These are phyloP conservation scores for Phrixothrix hirtus DNA, from an alignment of 2,888 invertebrate species.

Conservation along the genomic window DNA sequence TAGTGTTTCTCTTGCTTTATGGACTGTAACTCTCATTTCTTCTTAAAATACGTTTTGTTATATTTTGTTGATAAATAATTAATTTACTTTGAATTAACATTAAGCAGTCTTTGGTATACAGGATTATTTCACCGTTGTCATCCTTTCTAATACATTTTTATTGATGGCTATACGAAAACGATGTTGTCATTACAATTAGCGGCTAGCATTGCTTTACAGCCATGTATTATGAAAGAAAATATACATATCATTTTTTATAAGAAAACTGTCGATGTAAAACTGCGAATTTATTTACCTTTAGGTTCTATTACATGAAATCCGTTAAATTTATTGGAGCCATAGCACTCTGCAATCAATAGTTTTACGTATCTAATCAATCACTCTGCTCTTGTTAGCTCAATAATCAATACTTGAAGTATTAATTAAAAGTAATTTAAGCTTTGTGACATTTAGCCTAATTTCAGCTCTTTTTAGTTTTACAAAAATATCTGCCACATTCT, in stretches of 20 bases:
- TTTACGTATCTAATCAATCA: not conserved
- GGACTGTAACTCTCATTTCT: too few species aligned
- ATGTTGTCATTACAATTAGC: not conserved
- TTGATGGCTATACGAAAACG: not conserved
- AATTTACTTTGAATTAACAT: too few species aligned
- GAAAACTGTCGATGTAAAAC: slow-evolving; percentile 17
- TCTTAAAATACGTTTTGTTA: too few species aligned
- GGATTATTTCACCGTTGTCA: not conserved
- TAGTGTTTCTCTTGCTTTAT: too few species aligned
- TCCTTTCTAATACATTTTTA: not conserved
- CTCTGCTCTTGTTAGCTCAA: not conserved
- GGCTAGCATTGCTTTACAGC: not conserved
- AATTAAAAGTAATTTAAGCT: not conserved
- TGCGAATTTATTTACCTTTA: slow-evolving; percentile 18
- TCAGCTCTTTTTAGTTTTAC: too few species aligned
- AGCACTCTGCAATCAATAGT: not conserved
- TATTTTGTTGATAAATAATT: too few species aligned
- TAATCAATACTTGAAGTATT: not conserved
- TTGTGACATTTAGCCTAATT: not conserved
- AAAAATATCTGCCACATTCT: too few species aligned
- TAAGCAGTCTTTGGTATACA: too few species aligned
- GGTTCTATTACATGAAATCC: slow-evolving; percentile 15
- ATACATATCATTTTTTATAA: slow-evolving; percentile 15
- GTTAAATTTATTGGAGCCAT: not conserved
- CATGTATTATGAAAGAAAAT: slow-evolving; percentile 9